A percentile compares a stretch with the other conserved stretches of the same genome.
Evolutionary conservation across 2,113 vertebrate genomes (phyloP).

Genomic region (Caranx ignobilis): DNA sequence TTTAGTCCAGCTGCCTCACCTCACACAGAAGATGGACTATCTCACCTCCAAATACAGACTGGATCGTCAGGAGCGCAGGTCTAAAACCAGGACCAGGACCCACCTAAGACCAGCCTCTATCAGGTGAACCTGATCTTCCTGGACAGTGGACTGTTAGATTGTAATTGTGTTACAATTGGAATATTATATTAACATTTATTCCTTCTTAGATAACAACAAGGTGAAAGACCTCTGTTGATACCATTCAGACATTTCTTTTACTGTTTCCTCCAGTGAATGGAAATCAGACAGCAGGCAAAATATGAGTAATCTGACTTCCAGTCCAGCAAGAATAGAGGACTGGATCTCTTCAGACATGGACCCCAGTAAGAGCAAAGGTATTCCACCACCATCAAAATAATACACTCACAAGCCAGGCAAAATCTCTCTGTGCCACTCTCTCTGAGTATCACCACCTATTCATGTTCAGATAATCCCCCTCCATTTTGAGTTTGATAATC

Average conservation of each 20-base stretch:
- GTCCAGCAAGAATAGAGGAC: slow-evolving; percentile 69
- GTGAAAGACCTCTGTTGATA: not conserved
- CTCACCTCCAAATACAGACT: slow-evolving; percentile 63
- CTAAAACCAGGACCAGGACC: slow-evolving; percentile 49
- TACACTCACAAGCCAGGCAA: not conserved
- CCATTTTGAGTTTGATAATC: not conserved
- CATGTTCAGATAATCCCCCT: not conserved
- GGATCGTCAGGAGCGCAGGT: slow-evolving; percentile 57
- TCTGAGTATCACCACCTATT: not conserved
- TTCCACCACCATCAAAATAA: not conserved
- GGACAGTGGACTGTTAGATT: not conserved
- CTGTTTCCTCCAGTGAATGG: slow-evolving; percentile 27
- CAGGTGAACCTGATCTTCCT: slow-evolving; percentile 59
- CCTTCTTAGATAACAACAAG: not conserved
- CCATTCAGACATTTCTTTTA: not conserved
- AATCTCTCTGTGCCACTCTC: no score
- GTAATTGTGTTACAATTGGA: not conserved
- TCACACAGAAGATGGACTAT: slow-evolving; percentile 75
- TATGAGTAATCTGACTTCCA: slow-evolving; percentile 30
- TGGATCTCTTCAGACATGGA: slow-evolving; percentile 84
- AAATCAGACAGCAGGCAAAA: slow-evolving; percentile 47
- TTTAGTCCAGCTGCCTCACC: slow-evolving; percentile 78
- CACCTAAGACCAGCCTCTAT: slow-evolving; percentile 41
- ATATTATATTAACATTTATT: not conserved
- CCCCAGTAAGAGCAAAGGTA: slow-evolving; percentile 76